A percentile compares a stretch with the other conserved stretches of the same genome.
These are phyloP conservation scores for Stegastes partitus DNA, from an alignment of 2,113 vertebrate genomes.

Conservation along the genomic window DNA sequence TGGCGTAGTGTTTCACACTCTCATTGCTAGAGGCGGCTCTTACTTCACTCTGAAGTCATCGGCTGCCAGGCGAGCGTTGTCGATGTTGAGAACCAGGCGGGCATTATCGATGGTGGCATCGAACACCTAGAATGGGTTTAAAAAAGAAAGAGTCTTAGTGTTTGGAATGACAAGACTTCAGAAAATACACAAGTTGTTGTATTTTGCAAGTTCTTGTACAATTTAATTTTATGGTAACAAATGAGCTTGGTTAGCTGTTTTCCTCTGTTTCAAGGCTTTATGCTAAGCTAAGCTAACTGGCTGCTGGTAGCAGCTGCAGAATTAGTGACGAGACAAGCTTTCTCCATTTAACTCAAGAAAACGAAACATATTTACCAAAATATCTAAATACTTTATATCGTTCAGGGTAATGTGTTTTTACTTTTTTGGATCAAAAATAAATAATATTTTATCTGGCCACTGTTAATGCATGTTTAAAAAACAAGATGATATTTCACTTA, in stretches of 20 bases:
- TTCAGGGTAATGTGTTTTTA: too few species aligned
- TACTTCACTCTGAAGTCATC: conserved; percentile 88
- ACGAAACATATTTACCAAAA: too few species aligned
- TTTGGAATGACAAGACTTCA: too few species aligned
- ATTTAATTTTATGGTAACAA: too few species aligned
- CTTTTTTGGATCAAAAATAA: too few species aligned
- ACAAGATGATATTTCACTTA: background rate
- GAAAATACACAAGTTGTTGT: too few species aligned
- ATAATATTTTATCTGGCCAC: background rate
- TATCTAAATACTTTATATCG: too few species aligned
- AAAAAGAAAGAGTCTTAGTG: background rate
- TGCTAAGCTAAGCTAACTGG: background rate
- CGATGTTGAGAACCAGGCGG: conserved; percentile 84
- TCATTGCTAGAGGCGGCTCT: conserved; percentile 25
- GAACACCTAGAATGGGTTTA: conserved; percentile 77
- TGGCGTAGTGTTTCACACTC: conserved; percentile 36
- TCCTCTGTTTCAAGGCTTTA: background rate
- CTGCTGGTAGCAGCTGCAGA: background rate
- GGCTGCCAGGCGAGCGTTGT: conserved; percentile 87
- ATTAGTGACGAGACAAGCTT: too few species aligned
- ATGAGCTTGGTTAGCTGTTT: background rate
- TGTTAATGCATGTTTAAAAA: background rate
- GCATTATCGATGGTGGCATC: conserved; percentile 84
- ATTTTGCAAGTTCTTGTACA: too few species aligned
- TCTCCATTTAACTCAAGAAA: too few species aligned